These are phyloP conservation scores for Prochilodus magdalenae DNA, from an alignment of 2,113 vertebrate species.

Conservation along the genomic window DNA sequence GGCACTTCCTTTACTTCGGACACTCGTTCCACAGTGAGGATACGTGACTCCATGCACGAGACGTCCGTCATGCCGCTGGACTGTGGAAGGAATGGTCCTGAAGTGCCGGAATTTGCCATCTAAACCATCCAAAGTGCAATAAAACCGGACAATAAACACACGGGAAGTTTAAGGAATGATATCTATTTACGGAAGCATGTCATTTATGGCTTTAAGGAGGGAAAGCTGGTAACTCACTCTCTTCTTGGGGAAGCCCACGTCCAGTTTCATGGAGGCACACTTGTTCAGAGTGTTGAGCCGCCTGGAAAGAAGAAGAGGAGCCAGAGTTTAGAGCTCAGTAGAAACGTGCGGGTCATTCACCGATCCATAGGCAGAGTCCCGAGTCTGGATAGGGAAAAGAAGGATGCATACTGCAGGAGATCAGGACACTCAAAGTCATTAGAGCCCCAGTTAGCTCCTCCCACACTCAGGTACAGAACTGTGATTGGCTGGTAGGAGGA, in stretches of 20 bases:
- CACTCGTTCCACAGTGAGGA: background rate
- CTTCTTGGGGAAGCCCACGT: slow-evolving; percentile 94
- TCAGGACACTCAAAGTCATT: background rate
- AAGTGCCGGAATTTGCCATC: too few species aligned
- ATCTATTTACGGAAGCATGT: too few species aligned
- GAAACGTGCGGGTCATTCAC: too few species aligned
- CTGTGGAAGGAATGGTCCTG: background rate
- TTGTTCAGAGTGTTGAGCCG: slow-evolving; percentile 96
- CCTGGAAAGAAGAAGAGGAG: slow-evolving; percentile 76
- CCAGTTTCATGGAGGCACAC: slow-evolving; percentile 99
- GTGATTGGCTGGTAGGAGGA: slow-evolving; percentile 32
- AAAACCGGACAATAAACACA: too few species aligned
- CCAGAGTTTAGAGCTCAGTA: background rate
- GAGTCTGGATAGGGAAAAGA: too few species aligned
- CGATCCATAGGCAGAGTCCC: too few species aligned
- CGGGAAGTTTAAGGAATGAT: too few species aligned
- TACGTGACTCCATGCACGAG: background rate
- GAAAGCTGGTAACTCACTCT: slow-evolving; percentile 82
- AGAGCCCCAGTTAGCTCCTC: slow-evolving; percentile 6
- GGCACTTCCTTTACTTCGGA: background rate
- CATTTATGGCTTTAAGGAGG: too few species aligned
- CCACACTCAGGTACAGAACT: slow-evolving; percentile 32
- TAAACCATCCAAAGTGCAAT: too few species aligned
- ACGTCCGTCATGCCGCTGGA: background rate
- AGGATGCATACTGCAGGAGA: background rate